Conservation (phyloP, 1,140 invertebrate genomes). For the Formica selysi region DNA sequence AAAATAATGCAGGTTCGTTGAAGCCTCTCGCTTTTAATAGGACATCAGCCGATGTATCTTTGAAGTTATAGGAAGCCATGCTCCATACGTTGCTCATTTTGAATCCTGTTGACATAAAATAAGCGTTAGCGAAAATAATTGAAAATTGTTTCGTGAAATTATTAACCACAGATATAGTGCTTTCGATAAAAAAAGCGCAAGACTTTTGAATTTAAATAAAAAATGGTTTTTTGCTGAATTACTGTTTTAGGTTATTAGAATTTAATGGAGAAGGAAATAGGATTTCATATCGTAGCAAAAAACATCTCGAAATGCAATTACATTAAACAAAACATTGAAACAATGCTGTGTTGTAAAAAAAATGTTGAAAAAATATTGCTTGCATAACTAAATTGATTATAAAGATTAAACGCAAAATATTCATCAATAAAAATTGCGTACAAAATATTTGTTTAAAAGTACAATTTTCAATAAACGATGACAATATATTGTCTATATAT, state of each 20-base stretch:
- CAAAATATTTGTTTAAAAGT: neutral
- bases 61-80: slow-evolving; percentile 7
- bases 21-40: neutral
- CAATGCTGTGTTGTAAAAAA: neutral
- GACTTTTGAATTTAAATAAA: neutral
- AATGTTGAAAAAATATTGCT: neutral
- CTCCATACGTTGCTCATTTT: slow-evolving; percentile 33
- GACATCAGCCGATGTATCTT: neutral
- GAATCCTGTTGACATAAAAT: slow-evolving; percentile 62
- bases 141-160: neutral
- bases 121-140: slow-evolving; percentile 10
- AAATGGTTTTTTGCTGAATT: neutral
- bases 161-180: neutral
- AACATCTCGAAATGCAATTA: neutral
- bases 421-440: neutral
- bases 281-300: slow-evolving; percentile 3
- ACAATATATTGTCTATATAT: neutral
- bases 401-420: slow-evolving; percentile 15
- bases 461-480: neutral
- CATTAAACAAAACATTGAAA: neutral
- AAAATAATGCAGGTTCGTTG: no score
- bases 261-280: neutral
- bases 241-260: neutral
- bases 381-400: neutral
- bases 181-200: neutral